These are phyloP conservation scores for Belonocnema kinseyi DNA, from an alignment of 1,140 invertebrate species.

Conservation along the genomic window DNA sequence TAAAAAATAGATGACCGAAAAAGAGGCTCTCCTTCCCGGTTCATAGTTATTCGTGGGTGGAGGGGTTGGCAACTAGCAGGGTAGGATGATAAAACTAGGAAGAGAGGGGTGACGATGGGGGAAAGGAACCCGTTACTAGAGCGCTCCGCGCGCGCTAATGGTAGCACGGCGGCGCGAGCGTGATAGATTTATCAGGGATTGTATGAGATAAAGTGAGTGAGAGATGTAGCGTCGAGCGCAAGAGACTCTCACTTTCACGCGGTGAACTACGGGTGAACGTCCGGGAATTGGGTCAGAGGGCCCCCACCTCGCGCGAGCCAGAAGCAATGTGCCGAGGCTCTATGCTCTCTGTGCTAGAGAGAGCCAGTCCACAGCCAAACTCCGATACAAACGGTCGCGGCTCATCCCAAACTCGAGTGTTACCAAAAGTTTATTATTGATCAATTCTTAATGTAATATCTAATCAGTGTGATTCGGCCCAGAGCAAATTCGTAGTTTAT, in stretches of 20 bases:
- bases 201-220: constrained; percentile 52
- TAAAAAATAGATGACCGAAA: constrained; percentile 17
- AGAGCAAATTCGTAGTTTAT: background rate
- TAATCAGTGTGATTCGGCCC: background rate
- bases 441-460: background rate
- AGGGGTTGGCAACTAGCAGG: constrained; percentile 25
- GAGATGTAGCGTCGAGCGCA: constrained; percentile 55
- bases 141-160: constrained; percentile 61
- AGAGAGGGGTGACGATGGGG: constrained; percentile 51
- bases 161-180: constrained; percentile 51
- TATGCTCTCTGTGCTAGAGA: constrained; percentile 71
- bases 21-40: constrained; percentile 4
- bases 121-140: constrained; percentile 73
- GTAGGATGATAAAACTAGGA: constrained; percentile 40
- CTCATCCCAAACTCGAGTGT: constrained; percentile 8
- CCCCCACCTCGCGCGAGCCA: constrained; percentile 71
- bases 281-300: constrained; percentile 76
- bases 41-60: constrained; percentile 39
- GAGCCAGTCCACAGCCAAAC: constrained; percentile 73
- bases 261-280: constrained; percentile 76
- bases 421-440: background rate
- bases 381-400: constrained; percentile 71
- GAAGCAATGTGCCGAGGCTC: constrained; percentile 71
- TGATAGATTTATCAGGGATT: constrained; percentile 43
- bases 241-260: constrained; percentile 76